Base-by-base conservation (phyloP, 2,113 vertebrate species). In the Scolopax mira region DNA sequence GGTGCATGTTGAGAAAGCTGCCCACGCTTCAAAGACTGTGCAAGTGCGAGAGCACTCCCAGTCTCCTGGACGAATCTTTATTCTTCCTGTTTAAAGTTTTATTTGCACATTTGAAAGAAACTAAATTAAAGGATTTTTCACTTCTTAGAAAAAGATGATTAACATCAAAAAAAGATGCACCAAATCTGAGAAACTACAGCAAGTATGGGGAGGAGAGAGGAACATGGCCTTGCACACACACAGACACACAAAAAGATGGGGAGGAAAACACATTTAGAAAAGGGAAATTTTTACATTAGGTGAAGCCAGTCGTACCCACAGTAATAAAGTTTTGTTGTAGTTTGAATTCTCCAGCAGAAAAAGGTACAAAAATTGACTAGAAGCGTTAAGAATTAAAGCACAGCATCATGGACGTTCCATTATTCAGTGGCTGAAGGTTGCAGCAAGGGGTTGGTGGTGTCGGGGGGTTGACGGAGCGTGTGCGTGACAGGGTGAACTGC, bases 401-500 rank as follows among this genome's bases (percentile, higher is more conserved):
- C 4, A 79, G n/a, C 28, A 17, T 49, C 8, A 10, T 4, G 30
- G 33, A 79, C 83, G 60, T 70, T 27, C 39, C 44, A 46, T 79
- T 60, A 18, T 58, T 81, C 11, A 3, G 13, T 54, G 41, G 22
- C 33, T 79, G 52, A 46, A 79, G 31, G 30, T 46, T 52, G 19
- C 51, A 70, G 79, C 2, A 1, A 69, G 31, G 48, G 30, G 33
- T 1, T 46, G 31, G 17, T 18, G 30, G 39, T 79, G 37, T 19
- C 49, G 6, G 4, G n/a, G 62, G 42, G 6, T 10, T 4, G 37
- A 54, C 3, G 14, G 41, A 23, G 60, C 0, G 10, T 1, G 2
- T 2, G 13, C 18, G 35, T 4, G 28, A 52, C 51, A 11, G 18
- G 22, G 44, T 8, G 31, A 61, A 2, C 33, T 1, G 3, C 0